These are phyloP conservation scores for Ascaphus truei DNA, from an alignment of 2,113 vertebrate genomes.

Conservation along the genomic window DNA sequence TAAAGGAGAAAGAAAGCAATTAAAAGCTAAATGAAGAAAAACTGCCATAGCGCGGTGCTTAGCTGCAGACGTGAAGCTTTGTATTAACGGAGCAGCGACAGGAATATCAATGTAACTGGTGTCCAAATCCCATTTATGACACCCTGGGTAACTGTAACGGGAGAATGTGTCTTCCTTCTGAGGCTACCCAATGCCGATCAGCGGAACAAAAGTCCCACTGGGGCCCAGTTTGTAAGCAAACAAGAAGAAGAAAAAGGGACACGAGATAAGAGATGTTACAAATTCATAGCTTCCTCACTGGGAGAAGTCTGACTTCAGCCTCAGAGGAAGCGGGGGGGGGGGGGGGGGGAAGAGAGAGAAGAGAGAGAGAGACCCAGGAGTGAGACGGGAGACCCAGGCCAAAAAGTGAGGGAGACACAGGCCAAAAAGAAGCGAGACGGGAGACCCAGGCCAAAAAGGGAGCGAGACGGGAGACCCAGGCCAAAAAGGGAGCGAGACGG, in stretches of 20 bases:
- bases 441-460: too few relatives aligned
- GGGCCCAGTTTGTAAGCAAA: constrained; percentile 37
- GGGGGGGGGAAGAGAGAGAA: too few relatives aligned
- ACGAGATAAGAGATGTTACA: neutral
- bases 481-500: too few relatives aligned
- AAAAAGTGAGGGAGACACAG: too few relatives aligned
- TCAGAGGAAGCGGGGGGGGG: too few relatives aligned
- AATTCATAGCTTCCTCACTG: too few relatives aligned
- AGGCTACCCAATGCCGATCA: constrained; percentile 36
- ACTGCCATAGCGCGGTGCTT: constrained; percentile 37
- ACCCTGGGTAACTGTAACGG: constrained; percentile 33
- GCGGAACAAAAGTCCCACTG: neutral
- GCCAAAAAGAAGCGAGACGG: too few relatives aligned
- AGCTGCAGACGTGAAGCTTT: constrained; percentile 36
- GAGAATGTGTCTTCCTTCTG: constrained; percentile 40
- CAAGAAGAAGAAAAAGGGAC: constrained; percentile 18
- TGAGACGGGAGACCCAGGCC: too few relatives aligned
- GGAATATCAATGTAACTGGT: constrained; percentile 20
- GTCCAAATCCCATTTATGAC: constrained; percentile 41
- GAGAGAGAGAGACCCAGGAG: too few relatives aligned
- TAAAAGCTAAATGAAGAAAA: constrained; percentile 60
- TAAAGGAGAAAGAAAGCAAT: constrained; percentile 72
- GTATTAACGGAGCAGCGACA: neutral
- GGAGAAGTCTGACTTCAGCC: too few relatives aligned
- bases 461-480: too few relatives aligned